Evolutionary conservation across 2,113 vertebrate species (phyloP).

Genomic region (Oenanthe melanoleuca): DNA sequence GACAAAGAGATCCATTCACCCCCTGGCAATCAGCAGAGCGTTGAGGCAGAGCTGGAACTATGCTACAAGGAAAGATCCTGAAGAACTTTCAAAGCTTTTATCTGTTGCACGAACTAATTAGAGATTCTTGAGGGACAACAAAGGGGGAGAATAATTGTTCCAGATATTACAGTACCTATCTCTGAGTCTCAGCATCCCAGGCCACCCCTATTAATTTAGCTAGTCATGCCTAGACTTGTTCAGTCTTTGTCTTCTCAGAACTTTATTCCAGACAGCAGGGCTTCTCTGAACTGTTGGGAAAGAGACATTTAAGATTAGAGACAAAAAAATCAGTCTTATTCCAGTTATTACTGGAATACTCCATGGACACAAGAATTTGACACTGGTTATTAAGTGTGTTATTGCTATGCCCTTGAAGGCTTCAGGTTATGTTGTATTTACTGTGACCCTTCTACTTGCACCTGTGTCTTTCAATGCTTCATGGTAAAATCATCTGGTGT

Average conservation of each 20-base stretch:
- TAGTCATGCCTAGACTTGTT: background rate
- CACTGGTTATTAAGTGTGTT: background rate
- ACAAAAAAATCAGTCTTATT: slow-evolving; percentile 28
- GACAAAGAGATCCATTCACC: slow-evolving; percentile 41
- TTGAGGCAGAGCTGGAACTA: background rate
- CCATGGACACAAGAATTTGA: background rate
- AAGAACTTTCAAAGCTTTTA: slow-evolving; percentile 11
- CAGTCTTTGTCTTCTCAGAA: background rate
- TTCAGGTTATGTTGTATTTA: background rate
- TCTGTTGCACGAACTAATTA: slow-evolving; percentile 8
- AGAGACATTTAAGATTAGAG: background rate
- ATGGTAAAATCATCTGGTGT: background rate
- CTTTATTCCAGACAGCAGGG: background rate
- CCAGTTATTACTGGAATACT: slow-evolving; percentile 26
- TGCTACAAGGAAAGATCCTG: background rate
- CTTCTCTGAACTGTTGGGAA: slow-evolving; percentile 3
- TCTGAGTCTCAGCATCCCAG: background rate
- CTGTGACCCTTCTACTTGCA: background rate
- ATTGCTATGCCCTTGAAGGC: background rate
- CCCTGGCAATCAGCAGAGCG: background rate
- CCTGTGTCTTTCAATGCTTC: background rate
- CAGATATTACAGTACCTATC: background rate
- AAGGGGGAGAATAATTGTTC: background rate
- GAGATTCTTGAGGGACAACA: background rate
- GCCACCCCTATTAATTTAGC: background rate